Conservation (phyloP, 2,797 vertebrate genomes). For the Onychomys torridus region DNA sequence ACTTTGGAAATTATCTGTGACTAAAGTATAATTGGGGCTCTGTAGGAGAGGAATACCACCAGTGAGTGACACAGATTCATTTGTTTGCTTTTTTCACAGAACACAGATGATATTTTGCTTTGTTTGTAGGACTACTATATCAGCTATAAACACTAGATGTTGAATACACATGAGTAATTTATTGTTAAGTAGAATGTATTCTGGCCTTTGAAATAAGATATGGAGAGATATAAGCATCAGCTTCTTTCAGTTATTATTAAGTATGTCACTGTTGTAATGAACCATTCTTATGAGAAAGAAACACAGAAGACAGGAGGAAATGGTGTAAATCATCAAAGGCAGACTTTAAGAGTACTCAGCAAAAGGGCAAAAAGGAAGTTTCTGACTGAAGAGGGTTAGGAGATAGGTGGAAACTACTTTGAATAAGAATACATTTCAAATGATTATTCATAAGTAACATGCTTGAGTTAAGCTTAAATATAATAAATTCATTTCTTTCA, state of each 20-base stretch:
- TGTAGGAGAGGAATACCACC: not conserved
- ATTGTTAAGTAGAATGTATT: not conserved
- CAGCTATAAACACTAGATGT: not conserved
- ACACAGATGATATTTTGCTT: not conserved
- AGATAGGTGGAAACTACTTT: not conserved
- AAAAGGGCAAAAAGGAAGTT: not conserved
- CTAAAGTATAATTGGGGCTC: not conserved
- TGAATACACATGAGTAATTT: not conserved
- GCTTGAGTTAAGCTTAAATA: not conserved
- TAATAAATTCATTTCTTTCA: not conserved
- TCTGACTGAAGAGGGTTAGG: not conserved
- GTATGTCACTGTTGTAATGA: not conserved
- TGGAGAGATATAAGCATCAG: not conserved
- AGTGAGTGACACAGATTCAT: not conserved
- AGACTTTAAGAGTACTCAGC: not conserved
- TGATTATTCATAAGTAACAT: not conserved
- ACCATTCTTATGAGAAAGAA: not conserved
- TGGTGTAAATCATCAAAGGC: not conserved
- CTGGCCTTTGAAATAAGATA: slow-evolving; percentile 16
- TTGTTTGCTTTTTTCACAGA: slow-evolving; percentile 18
- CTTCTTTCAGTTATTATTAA: not conserved
- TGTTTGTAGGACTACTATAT: not conserved
- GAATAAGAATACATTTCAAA: not conserved
- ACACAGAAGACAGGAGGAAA: not conserved
- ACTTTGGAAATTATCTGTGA: not conserved